Evolutionary conservation across 1,140 invertebrate genomes (phyloP).

Genomic region (Leptinotarsa undecemlineata): DNA sequence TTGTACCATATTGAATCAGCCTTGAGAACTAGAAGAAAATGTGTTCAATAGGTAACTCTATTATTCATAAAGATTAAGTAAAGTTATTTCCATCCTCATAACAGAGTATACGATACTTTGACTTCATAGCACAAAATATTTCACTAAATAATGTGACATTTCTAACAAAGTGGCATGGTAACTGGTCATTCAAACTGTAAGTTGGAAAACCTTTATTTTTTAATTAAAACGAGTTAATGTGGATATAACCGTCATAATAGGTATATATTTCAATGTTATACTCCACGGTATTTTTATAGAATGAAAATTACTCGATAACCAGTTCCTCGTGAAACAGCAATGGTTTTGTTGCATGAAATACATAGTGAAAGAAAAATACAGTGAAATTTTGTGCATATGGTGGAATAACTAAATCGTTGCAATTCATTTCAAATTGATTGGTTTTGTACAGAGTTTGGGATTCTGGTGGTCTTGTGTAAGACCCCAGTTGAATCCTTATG

Average conservation of each 20-base stretch:
- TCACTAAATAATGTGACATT: background rate
- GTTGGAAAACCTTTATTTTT: conserved; percentile 1
- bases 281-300: background rate
- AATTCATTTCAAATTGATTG: too few species aligned
- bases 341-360: background rate
- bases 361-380: background rate
- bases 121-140: background rate
- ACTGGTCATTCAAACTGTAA: background rate
- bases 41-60: too few species aligned
- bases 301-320: background rate
- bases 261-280: background rate
- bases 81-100: too few species aligned
- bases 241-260: background rate
- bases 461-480: too few species aligned
- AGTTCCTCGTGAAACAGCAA: background rate
- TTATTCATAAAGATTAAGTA: too few species aligned
- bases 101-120: too few species aligned
- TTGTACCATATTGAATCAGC: too few species aligned
- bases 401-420: too few species aligned
- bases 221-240: background rate
- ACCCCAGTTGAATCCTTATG: too few species aligned
- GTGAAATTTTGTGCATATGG: too few species aligned
- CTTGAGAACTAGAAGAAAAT: too few species aligned
- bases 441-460: too few species aligned
- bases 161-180: background rate